Base-by-base conservation (phyloP, 2,888 invertebrate genomes). In the Metellina segmentata region DNA sequence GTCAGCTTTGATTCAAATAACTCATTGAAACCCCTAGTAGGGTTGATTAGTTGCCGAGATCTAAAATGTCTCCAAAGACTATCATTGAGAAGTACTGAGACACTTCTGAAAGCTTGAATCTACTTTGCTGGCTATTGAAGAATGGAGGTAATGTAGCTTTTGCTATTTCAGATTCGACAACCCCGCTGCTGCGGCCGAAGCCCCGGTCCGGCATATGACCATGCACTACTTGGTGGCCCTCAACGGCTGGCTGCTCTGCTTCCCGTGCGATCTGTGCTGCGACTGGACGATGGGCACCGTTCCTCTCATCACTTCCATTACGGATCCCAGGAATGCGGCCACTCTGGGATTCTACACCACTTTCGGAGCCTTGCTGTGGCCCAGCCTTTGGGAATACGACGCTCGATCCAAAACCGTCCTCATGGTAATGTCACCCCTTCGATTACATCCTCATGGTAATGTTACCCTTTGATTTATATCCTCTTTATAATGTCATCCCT, bases 261-360 rank as follows among this genome's bases (percentile, higher is more conserved):
- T 97, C 94, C 99, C 99, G 0, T 97, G 97, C 93, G 96, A 97
- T 94, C 96, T 99, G 89, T 99, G 99, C 95, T 99, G 99, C 95
- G 99, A 99, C 95, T 99, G 99, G 99, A 99, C 99, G 77, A 99
- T 99, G 99, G 98, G 98, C 86, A 98, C 98, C 7, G 97, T 99
- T 86, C 97, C 98, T 0, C 95, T 99, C 88, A 96, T 99, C 75
- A 96, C 97, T 94, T 96, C 97, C 69, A 96, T 98, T 94, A 94
- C 96, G 6, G 99, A 99, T 95, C 95, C 96, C 0, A 96, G 99
- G 72, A 98, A 98, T 95, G 93, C 98, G 79, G 96, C 97, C 20
- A 98, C 98, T 0, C 0, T 95, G 6, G 82, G 70, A 48, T 93
- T 93, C 74, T 93, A 91, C 20, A 20, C 71, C 6, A 70, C 71